These are phyloP conservation scores for Chalcis sispes DNA, from an alignment of 2,888 invertebrate species.

Conservation along the genomic window DNA sequence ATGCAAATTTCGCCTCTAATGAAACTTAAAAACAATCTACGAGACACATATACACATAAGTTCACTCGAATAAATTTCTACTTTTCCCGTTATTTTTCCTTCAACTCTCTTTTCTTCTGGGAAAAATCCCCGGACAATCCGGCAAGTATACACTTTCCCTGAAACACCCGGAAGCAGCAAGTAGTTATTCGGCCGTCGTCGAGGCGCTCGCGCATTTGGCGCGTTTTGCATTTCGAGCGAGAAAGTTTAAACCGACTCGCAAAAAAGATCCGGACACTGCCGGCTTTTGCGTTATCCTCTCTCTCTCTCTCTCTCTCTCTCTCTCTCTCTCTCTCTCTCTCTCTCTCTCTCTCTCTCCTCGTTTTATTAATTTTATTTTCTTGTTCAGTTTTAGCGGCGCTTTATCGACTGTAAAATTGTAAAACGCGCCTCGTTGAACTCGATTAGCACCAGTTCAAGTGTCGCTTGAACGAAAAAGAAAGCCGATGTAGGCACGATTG, in stretches of 20 bases:
- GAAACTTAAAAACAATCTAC: conserved; percentile 14
- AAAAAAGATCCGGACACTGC: too few relatives aligned
- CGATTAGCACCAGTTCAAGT: neutral
- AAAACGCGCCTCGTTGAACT: conserved; percentile 14
- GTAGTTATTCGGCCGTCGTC: neutral
- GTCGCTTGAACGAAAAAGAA: too few relatives aligned
- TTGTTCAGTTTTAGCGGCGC: neutral
- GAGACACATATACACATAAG: neutral
- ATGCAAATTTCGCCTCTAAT: conserved; percentile 2
- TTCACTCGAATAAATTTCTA: neutral
- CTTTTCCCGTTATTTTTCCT: neutral
- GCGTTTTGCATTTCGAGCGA: neutral
- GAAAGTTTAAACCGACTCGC: too few relatives aligned
- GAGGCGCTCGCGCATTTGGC: too few relatives aligned
- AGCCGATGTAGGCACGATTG: too few relatives aligned
- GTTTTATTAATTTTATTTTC: neutral
- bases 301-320: too few relatives aligned
- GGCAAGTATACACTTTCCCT: neutral
- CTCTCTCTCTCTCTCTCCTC: neutral
- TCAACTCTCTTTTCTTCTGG: neutral
- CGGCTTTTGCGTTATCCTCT: too few relatives aligned
- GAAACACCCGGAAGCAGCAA: conserved; percentile 18
- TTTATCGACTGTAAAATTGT: conserved; percentile 38
- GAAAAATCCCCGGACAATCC: neutral
- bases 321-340: too few relatives aligned